These are phyloP conservation scores for Neoniphon sammara DNA, from an alignment of 2,797 vertebrate species.

Conservation along the genomic window DNA sequence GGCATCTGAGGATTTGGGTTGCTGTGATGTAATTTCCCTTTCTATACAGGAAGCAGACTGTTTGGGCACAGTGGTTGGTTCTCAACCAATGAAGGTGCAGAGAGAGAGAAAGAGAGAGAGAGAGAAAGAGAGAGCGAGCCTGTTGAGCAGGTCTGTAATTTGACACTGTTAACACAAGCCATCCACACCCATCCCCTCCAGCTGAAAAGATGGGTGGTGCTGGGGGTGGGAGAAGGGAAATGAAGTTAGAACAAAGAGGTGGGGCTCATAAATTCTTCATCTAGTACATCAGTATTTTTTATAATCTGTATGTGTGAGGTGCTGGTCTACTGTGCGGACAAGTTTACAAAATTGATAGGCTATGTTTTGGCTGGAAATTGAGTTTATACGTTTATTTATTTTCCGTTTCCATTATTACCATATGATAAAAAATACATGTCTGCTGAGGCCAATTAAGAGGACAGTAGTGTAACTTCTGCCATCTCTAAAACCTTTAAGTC, in stretches of 20 bases:
- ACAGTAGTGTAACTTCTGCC: neutral
- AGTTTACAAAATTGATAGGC: neutral
- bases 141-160: conserved; percentile 58
- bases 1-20: conserved; percentile 19
- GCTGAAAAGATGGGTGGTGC: conserved; percentile 3
- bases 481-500: neutral
- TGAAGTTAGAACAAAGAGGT: neutral
- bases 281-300: neutral
- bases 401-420: neutral
- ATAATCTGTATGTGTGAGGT: neutral
- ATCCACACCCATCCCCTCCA: conserved; percentile 46
- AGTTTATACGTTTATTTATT: neutral
- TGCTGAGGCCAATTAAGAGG: neutral
- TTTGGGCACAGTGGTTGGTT: conserved; percentile 17
- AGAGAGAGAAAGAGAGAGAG: neutral
- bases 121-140: conserved; percentile 5
- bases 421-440: neutral
- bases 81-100: conserved; percentile 54
- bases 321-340: too few species aligned
- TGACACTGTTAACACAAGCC: conserved; percentile 46
- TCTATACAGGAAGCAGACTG: conserved; percentile 61
- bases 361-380: neutral
- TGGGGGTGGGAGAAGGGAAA: conserved; percentile 1
- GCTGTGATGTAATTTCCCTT: conserved; percentile 70
- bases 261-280: neutral